Evolutionary conservation across 2,113 vertebrate genomes (phyloP), one percentile per base, ranked within the genome.

Genomic region (Cairina moschata): DNA sequence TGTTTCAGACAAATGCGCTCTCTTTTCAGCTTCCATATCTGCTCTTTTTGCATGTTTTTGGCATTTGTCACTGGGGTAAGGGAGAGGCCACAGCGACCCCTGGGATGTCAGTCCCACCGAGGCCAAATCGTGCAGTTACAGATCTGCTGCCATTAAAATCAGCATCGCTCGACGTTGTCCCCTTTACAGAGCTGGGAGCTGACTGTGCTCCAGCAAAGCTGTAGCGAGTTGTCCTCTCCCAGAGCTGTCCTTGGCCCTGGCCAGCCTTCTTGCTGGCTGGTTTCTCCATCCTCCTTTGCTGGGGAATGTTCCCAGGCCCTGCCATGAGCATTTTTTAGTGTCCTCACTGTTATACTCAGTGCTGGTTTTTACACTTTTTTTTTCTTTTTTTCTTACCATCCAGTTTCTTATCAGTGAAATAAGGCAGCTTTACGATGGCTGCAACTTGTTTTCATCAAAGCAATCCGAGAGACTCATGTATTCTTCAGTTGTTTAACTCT

Each of bases 11-110:
- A 75, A 93, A 88, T 25, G 25, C 25, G 17, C 11, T 82, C 6
- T 92, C 52, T 88, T 91, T 95, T 91, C 74, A 79, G 10, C 62
- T 87, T 91, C 62, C 81, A 55, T 92, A 84, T 94, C 55, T 73
- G 36, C 38, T 89, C 3, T 66, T 76, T 88, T 89, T 38, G 3
- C 89, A 71, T 96, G 52, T 80, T 92, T 82, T 93, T 91, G 95
- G 91, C 83, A 42, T 92, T 91, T 76, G 71, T 44, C 26, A 66
- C 54, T 71, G 81, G 81, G 83, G 66, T 95, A 73, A 87, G 50
- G 48, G 38, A 84, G 58, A 82, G 77, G 83, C 80, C 67, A 26
- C 13, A 66, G 50, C 21, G 83, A 26, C 62, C 77, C 48, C 54
- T 68, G 66, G 93, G 91, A 85, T 69, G 89, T 96, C 58, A 87